Evolutionary conservation across 1,140 invertebrate species (phyloP), one percentile per base, ranked within the genome.

Genomic region (Physella acuta): DNA sequence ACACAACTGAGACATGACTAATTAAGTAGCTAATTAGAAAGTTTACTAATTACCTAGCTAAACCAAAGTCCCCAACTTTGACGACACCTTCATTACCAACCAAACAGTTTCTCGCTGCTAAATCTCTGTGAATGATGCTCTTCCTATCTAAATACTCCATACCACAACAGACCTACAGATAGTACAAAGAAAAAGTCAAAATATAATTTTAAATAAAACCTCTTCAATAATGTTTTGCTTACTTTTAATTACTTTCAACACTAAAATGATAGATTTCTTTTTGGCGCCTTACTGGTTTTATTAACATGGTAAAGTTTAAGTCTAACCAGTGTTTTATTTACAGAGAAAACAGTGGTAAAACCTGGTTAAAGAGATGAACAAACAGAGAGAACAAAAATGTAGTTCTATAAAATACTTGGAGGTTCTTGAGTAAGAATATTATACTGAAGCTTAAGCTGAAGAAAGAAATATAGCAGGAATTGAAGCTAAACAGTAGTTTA

Each of bases 41-140:
- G 20, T 44, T 59, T 28, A 33, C 3, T 11, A 59, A 8, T 44
- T 67, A 67, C 64, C 64, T 55, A 28, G 64, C 51, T 39, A 67
- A 28, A 26, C 64, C 64, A 67, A 67, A 67, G 39, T 67, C 64
- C 56, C 64, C 64, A 36, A 67, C 53, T 24, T 67, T 67, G 34
- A 67, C 53, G 3, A 56, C 64, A 37, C 24, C 14, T 16, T 67
- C 53, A 11, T 39, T 67, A 30, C 64, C 64, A 36, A 67, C 64
- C n/a, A 67, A 26, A 36, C 64, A 67, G 30, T 67, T 67, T 39
- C 64, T 67, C 16, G 64, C 64, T 30, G 64, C 64, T 33, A 67
- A 39, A 26, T 67, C 64, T 55, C 64, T 33, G 34, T 67, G 64
- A 37, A 67, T 67, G 26, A 67, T 67, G 36, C 16, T 36, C 16